Evolutionary conservation across 2,113 vertebrate genomes (phyloP).

Genomic region (Pituophis catenifer): DNA sequence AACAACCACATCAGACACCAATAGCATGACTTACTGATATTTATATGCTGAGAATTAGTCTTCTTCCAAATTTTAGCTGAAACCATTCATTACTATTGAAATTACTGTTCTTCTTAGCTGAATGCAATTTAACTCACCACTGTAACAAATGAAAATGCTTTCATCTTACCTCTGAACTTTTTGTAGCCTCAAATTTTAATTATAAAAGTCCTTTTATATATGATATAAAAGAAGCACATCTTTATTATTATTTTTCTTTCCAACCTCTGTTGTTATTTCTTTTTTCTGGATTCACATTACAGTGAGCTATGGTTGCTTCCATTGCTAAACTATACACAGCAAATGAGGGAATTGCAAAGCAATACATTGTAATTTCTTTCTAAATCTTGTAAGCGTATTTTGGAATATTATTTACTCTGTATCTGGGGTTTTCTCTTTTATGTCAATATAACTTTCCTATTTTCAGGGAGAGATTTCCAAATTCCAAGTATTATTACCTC

Average conservation of each 20-base stretch:
- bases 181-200: neutral
- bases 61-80: constrained; percentile 21
- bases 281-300: neutral
- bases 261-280: neutral
- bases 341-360: neutral
- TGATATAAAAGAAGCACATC: neutral
- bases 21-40: neutral
- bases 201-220: neutral
- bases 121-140: constrained; percentile 11
- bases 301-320: neutral
- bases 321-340: neutral
- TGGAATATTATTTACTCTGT: neutral
- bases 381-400: neutral
- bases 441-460: neutral
- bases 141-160: neutral
- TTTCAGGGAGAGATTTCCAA: neutral
- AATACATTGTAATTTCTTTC: neutral
- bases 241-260: constrained; percentile 13
- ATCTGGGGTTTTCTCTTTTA: neutral
- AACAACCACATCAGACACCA: constrained; percentile 18
- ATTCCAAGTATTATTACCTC: neutral
- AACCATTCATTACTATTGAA: constrained; percentile 13
- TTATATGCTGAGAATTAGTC: constrained; percentile 6
- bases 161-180: neutral
- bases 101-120: neutral